Base-by-base conservation (phyloP, 1,140 invertebrate species). In the Drosophila subobscura region DNA sequence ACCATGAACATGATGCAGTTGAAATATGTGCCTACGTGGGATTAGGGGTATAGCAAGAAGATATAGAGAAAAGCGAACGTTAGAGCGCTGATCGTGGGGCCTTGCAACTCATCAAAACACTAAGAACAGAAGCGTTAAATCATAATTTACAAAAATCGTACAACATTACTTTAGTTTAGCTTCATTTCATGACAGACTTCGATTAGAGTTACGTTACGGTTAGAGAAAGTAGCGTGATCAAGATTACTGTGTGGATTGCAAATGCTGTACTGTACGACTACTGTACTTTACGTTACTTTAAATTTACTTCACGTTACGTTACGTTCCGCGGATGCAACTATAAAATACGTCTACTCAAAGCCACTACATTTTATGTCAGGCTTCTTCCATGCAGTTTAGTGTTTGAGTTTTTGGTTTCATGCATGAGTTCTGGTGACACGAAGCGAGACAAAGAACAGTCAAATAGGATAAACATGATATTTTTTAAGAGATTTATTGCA, bases 1-100 rank as follows among this genome's bases (percentile, higher is more conserved):
- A 99, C 98, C 98, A 99, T 99, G 92, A 99, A 98, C 99, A 99
- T 99, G 92, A 99, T 99, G 94, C 98, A 99, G 92, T 99, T 99
- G 95, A 99, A 99, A 94, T 99, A 99, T 77, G 98, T 98, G 90
- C 98, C 98, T 99, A 52, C 10, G 46, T 37, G 41, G 55, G 47
- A n/a, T 41, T 44, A 3, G 25, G 51, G 23, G n/a, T 23, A 59
- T 44, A 25, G 37, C 16, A 73, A 68, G 51, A 77, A 75, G 77
- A 79, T 65, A 64, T 25, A 65, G 59, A 83, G 47, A 64, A 70
- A 64, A 70, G 56, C 29, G 20, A 33, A 60, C 73, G 71, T 88
- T 90, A 77, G 47, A 68, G 52, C 53, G 37, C n/a, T 60, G 71
- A 25, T 68, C 42, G 20, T 42, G 37, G 58, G 50, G 44, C 56